phyloP scores from a whole-genome alignment of 2,113 vertebrate species.

The Tachuris rubrigastra region DNA sequence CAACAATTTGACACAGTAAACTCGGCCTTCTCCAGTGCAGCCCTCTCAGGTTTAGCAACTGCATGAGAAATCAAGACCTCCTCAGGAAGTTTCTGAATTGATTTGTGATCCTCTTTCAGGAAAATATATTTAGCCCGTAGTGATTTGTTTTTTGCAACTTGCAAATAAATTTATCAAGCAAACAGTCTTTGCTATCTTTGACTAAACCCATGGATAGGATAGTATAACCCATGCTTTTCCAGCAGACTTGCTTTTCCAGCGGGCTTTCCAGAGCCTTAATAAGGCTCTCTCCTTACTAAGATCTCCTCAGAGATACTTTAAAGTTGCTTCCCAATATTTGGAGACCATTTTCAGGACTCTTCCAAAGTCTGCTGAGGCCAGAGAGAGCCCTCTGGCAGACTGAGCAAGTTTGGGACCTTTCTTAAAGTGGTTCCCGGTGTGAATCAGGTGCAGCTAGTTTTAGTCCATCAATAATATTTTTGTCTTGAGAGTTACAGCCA shows the following conservation, averaged over 20 bases:
- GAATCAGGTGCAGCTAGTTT: neutral
- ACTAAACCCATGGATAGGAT: neutral
- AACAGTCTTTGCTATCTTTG: neutral
- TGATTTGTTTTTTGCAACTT: neutral
- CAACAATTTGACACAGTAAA: neutral
- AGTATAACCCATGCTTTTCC: neutral
- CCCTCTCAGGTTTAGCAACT: neutral
- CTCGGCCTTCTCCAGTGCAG: neutral
- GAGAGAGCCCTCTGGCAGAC: neutral
- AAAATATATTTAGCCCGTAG: neutral
- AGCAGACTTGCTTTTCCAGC: no score
- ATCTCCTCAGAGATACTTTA: neutral
- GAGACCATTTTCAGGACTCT: neutral
- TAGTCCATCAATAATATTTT: neutral
- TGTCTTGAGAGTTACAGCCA: neutral
- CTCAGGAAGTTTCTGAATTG: constrained; percentile 17
- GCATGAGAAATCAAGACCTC: constrained; percentile 4
- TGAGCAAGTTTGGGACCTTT: neutral
- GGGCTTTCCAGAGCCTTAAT: no score
- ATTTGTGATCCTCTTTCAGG: constrained; percentile 5
- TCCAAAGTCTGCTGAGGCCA: neutral
- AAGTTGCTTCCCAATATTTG: neutral
- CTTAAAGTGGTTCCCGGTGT: accelerated
- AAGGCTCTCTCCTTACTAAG: neutral
- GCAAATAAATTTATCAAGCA: neutral